Evolutionary conservation across 2,888 invertebrate species (phyloP).

Genomic region (Tiphia femorata): DNA sequence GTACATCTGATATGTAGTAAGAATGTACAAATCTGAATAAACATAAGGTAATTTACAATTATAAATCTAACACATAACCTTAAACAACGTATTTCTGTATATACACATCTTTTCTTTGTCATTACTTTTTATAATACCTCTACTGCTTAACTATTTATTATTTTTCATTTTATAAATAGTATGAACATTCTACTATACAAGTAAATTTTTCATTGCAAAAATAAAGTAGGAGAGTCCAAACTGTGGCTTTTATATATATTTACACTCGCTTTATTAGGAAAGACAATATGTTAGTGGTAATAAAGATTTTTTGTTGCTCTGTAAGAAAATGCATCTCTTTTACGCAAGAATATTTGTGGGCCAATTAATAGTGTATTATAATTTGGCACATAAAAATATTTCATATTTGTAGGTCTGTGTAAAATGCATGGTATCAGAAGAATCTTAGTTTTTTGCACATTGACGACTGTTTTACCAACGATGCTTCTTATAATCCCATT

Average conservation of each 20-base stretch:
- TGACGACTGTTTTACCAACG: constrained; percentile 82
- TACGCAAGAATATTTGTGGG: no score
- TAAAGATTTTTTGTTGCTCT: no score
- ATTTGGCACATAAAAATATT: no score
- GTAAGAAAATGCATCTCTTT: no score
- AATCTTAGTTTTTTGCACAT: constrained; percentile 82
- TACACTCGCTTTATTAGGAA: no score
- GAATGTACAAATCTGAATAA: no score
- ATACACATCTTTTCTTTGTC: neutral
- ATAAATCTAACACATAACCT: neutral
- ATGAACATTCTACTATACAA: neutral
- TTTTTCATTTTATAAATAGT: neutral
- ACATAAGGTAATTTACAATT: no score
- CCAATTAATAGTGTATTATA: no score
- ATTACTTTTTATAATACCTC: neutral
- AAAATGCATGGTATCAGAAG: constrained; percentile 86
- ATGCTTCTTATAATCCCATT: constrained; percentile 82
- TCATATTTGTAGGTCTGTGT: constrained; percentile 13
- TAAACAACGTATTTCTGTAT: neutral
- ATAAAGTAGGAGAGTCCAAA: no score
- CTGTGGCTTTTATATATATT: neutral
- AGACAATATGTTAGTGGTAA: no score
- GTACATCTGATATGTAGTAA: no score
- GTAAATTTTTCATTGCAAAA: no score
- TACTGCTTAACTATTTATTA: neutral